Percentiles rank a stretch among this genome's conserved stretches.
Evolutionary conservation across 2,888 invertebrate genomes (phyloP).

Genomic region (Xanthorhoe designata): DNA sequence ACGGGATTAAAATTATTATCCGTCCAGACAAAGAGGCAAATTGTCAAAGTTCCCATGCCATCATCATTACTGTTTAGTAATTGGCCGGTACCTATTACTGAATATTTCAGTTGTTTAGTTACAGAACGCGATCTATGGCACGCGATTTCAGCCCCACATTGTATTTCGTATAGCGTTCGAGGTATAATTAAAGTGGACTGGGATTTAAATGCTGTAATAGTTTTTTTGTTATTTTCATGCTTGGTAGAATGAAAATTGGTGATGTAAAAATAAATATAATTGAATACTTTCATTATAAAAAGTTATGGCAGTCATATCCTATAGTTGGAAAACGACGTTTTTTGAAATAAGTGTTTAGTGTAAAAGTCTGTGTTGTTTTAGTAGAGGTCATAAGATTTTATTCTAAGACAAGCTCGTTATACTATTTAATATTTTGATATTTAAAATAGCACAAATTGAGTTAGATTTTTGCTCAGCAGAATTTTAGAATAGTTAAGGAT

Average conservation of each 20-base stretch:
- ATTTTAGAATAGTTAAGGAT: no score
- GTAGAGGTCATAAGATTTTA: no score
- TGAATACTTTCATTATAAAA: background rate
- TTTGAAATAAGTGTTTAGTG: background rate
- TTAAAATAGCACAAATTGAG: no score
- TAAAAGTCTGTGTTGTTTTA: no score
- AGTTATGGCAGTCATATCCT: no score
- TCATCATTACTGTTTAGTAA: slow-evolving; percentile 75
- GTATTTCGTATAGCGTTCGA: slow-evolving; percentile 33
- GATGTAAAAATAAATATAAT: background rate
- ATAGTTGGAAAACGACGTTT: no score
- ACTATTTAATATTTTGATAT: no score
- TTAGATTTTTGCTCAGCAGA: no score
- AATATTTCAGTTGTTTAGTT: slow-evolving; percentile 80
- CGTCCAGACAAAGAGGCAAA: slow-evolving; percentile 48
- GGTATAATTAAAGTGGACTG: slow-evolving; percentile 26
- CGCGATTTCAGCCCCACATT: slow-evolving; percentile 62
- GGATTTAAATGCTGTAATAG: slow-evolving; percentile 20
- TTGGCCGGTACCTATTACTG: slow-evolving; percentile 69
- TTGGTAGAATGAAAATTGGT: background rate
- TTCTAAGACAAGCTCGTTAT: no score
- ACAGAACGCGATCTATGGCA: slow-evolving; percentile 67
- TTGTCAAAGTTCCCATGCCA: slow-evolving; percentile 75
- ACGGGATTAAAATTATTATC: slow-evolving; percentile 11
- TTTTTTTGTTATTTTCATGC: slow-evolving; percentile 11